Percentiles rank a stretch among this genome's conserved stretches.
Evolutionary conservation across 1,140 invertebrate species (phyloP).

Genomic region (Catajapyx aquilonaris): DNA sequence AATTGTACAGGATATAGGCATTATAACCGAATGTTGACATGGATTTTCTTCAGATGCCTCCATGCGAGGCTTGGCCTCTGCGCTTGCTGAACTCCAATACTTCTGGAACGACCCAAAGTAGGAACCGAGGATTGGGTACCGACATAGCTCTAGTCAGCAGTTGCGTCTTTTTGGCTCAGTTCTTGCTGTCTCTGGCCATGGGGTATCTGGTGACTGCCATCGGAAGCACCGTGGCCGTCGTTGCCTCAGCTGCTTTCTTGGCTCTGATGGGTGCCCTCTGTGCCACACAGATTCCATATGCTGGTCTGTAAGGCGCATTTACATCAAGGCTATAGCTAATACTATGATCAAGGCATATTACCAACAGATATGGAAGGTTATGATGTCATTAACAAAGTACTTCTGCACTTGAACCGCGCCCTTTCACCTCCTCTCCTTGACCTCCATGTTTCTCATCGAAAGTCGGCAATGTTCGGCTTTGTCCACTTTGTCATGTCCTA

Average conservation of each 20-base stretch:
- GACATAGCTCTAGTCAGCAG: constrained; percentile 82
- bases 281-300: constrained; percentile 70
- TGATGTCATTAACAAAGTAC: too few relatives aligned
- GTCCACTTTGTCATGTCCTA: too few relatives aligned
- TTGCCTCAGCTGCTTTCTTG: constrained; percentile 54
- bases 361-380: too few relatives aligned
- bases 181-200: constrained; percentile 65
- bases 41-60: too few relatives aligned
- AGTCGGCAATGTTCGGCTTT: too few relatives aligned
- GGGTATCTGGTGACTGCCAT: constrained; percentile 53
- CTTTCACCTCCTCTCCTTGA: not conserved
- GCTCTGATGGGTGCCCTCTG: constrained; percentile 61
- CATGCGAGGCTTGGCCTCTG: too few relatives aligned
- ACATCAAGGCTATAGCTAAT: not conserved
- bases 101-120: constrained; percentile 12
- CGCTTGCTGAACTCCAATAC: too few relatives aligned
- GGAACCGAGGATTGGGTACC: constrained; percentile 68
- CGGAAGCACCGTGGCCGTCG: constrained; percentile 58
- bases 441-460: too few relatives aligned
- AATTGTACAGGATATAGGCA: too few relatives aligned
- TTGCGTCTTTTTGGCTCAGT: constrained; percentile 90
- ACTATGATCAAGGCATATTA: too few relatives aligned
- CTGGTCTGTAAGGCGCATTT: constrained; percentile 41
- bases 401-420: not conserved
- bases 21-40: too few relatives aligned